Evolutionary conservation across 2,888 invertebrate species (phyloP).

Genomic region (Nymphalis polychloros): DNA sequence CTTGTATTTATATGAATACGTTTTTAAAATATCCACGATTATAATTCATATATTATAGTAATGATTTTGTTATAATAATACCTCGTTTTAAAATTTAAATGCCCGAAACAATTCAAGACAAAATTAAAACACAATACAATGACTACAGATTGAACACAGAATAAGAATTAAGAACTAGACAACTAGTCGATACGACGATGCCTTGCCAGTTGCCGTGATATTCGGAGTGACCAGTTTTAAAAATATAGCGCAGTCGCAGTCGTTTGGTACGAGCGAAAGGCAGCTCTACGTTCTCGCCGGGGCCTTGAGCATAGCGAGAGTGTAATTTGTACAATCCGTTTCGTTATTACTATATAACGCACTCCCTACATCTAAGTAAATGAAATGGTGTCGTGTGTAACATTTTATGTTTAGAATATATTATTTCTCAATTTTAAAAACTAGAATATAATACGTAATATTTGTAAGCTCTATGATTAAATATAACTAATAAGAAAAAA

Average conservation of each 20-base stretch:
- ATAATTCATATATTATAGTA: background rate
- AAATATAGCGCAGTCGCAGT: conserved; percentile 6
- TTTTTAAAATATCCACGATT: too few relatives aligned
- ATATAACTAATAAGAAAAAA: too few relatives aligned
- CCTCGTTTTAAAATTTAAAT: background rate
- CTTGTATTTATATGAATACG: background rate
- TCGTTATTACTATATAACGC: too few relatives aligned
- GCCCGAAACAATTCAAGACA: background rate
- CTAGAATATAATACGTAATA: too few relatives aligned
- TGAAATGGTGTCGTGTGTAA: too few relatives aligned
- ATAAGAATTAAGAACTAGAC: too few relatives aligned
- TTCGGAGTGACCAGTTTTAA: conserved; percentile 9
- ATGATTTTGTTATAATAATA: background rate
- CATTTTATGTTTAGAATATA: too few relatives aligned
- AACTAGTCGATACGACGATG: background rate
- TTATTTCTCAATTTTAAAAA: too few relatives aligned
- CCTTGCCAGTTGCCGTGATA: conserved; percentile 1
- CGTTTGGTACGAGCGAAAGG: background rate
- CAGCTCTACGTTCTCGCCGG: background rate
- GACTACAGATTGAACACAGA: conserved; percentile 2
- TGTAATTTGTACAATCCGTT: background rate
- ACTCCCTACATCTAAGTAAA: too few relatives aligned
- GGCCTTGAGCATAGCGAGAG: background rate
- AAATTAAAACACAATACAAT: conserved; percentile 7
- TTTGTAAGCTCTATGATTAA: too few relatives aligned